Evolutionary conservation across 2,888 invertebrate genomes (phyloP), one percentile per base, ranked within the genome.

Genomic region (Drosophila neonasuta): DNA sequence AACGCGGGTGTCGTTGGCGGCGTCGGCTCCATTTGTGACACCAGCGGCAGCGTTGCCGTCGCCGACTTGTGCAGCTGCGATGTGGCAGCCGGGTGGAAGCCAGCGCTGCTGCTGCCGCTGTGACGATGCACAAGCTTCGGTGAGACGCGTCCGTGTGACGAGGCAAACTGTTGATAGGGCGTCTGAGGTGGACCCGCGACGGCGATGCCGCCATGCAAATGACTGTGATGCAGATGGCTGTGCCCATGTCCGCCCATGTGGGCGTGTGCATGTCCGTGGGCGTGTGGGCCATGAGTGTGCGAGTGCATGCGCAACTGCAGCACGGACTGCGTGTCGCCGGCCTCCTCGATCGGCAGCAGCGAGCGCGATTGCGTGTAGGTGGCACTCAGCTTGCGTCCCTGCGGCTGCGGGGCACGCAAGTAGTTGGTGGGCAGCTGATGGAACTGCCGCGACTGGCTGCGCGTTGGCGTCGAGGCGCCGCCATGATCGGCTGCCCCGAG

Each of bases 381-480:
- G 72, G 91, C 90, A 79, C 91, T 91, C 42, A 91, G 86, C 68
- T 91, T 91, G 58, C 91, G 89, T 10, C 86, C 86, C 71, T 90
- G 89, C 36, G 89, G 83, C 72, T 89, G 89, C 24, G 91, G 91
- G n/a, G 91, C 88, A 45, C 91, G 89, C 74, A 91, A 74, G 70
- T 92, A 92, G 74, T 79, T 90, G 50, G 91, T 91, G 68, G 92
- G 92, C 88, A 92, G 91, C 88, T 93, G 93, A 88, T 92, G 92
- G 88, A 92, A 93, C 80, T 92, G 93, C 75, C 92, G 92, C 77
- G 92, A 92, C 54, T 71, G 71, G 62, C 82, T 76, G 60, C 89
- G 88, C 17, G 89, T 89, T 48, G 90, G 90, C 58, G 89, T 90
- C 68, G 89, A 87, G 57, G 89, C 82, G 51, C 87, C 89, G 44